Percentiles rank a stretch among this genome's conserved stretches.
These are phyloP conservation scores for Lasioglossum marginatum DNA, from an alignment of 2,888 invertebrate species.

Conservation along the genomic window DNA sequence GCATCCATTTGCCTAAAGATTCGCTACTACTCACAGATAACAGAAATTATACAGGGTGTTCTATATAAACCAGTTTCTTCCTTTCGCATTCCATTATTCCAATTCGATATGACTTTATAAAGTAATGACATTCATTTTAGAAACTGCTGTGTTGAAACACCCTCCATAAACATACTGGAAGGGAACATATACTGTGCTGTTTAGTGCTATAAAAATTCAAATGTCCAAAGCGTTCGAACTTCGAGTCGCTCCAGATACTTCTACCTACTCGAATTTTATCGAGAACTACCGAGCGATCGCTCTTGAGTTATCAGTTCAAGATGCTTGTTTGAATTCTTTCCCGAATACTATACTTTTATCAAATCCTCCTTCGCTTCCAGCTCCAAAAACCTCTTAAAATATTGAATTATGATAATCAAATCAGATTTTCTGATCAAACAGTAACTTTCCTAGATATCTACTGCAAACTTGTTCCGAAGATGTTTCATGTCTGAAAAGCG, in stretches of 20 bases:
- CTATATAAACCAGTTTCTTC: not conserved
- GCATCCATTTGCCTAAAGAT: not conserved
- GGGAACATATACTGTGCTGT: not conserved
- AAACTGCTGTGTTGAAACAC: not conserved
- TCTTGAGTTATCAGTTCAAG: not conserved
- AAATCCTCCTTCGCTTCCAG: not conserved
- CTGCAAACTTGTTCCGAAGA: not conserved
- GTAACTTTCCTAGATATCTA: not conserved
- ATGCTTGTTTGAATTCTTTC: not conserved
- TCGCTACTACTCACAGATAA: not conserved
- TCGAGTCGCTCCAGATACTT: not conserved
- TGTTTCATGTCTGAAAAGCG: not conserved
- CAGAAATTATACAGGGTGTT: not conserved
- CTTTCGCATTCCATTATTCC: not conserved
- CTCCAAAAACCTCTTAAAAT: not conserved
- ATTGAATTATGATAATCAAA: not conserved
- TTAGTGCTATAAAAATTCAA: not conserved
- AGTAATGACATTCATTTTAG: not conserved
- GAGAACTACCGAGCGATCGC: not conserved
- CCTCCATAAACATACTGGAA: not conserved
- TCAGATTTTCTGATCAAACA: not conserved
- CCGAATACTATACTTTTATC: not conserved
- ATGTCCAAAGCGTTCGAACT: not conserved
- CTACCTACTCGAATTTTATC: not conserved
- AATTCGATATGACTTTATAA: not conserved